phyloP scores from a whole-genome alignment of 2,888 invertebrate genomes.

The Drosophila emarginata region DNA sequence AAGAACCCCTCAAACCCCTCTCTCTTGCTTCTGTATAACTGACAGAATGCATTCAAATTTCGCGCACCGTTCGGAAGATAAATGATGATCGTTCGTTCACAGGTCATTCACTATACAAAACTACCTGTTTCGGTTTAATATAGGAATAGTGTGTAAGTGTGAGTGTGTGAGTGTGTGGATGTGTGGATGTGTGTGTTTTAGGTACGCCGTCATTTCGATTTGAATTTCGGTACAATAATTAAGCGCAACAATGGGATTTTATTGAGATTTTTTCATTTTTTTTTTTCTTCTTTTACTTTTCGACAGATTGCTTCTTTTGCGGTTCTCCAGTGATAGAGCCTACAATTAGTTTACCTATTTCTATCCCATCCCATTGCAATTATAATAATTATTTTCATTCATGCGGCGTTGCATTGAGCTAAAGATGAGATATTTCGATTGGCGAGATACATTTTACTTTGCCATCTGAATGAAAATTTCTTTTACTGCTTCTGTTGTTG shows the following conservation, averaged over 20 bases:
- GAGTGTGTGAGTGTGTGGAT: too few relatives aligned
- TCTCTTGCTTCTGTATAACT: conserved; percentile 56
- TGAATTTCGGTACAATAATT: conserved; percentile 75
- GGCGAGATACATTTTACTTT: conserved; percentile 48
- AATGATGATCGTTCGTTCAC: conserved; percentile 57
- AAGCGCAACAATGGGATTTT: conserved; percentile 75
- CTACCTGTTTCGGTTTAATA: neutral
- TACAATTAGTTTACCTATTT: conserved; percentile 60
- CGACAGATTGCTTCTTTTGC: conserved; percentile 53
- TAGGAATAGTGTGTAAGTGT: conserved; percentile 9
- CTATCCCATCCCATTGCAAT: conserved; percentile 56
- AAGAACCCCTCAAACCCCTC: neutral
- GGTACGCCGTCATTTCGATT: conserved; percentile 56
- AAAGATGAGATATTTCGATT: conserved; percentile 40
- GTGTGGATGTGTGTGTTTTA: conserved; percentile 1
- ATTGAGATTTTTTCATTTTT: conserved; percentile 60
- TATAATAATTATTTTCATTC: conserved; percentile 75
- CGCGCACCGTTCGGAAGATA: conserved; percentile 72
- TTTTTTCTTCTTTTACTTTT: conserved; percentile 21
- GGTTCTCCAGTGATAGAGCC: conserved; percentile 67
- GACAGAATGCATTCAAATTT: conserved; percentile 78
- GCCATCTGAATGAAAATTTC: conserved; percentile 45
- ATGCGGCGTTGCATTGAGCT: conserved; percentile 61
- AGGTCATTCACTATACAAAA: conserved; percentile 13
- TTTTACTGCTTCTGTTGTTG: conserved; percentile 34